Conservation (phyloP, 2,113 vertebrate genomes). For the Addax nasomaculatus region DNA sequence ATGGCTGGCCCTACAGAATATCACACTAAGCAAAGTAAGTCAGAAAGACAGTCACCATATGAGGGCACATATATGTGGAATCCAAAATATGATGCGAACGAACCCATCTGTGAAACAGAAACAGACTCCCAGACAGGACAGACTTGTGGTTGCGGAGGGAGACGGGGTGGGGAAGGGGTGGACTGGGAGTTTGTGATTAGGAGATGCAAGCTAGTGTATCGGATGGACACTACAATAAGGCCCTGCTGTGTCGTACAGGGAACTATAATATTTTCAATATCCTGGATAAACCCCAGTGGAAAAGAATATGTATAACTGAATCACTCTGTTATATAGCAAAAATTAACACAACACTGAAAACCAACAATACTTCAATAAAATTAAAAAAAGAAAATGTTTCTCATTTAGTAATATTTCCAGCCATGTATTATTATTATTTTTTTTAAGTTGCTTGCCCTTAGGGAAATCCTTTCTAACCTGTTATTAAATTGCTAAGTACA, state of each 20-base stretch:
- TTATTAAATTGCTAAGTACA: not conserved
- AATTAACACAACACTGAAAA: not conserved
- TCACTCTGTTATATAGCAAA: not conserved
- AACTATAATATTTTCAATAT: not conserved
- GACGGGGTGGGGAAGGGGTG: not conserved
- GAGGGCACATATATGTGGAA: not conserved
- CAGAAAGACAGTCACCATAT: not conserved
- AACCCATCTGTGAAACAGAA: not conserved
- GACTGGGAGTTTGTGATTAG: not conserved
- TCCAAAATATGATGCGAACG: not conserved
- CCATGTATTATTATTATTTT: not conserved
- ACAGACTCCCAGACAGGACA: not conserved
- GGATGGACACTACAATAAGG: not conserved
- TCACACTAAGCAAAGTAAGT: not conserved
- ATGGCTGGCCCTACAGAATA: not conserved
- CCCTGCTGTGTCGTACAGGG: not conserved
- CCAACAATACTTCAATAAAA: not conserved
- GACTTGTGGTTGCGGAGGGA: not conserved
- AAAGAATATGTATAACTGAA: not conserved
- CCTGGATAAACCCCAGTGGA: not conserved
- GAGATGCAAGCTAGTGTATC: not conserved
- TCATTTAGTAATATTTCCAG: not conserved
- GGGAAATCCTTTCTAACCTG: not conserved
- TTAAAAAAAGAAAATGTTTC: not conserved
- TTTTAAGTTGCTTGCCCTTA: not conserved